phyloP scores from a whole-genome alignment of 2,888 invertebrate species.

The Lacanobia oleracea region DNA sequence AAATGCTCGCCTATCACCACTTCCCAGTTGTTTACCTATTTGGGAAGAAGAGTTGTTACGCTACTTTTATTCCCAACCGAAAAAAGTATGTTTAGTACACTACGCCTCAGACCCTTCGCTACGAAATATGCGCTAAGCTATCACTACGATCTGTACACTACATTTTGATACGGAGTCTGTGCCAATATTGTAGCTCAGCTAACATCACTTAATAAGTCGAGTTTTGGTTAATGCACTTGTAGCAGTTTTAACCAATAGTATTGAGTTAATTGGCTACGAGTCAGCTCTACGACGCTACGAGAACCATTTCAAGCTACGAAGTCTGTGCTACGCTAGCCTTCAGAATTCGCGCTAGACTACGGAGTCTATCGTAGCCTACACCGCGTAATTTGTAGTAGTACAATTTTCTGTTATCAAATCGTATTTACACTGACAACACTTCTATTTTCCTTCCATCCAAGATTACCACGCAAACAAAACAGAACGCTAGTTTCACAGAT shows the following conservation, averaged over 20 bases:
- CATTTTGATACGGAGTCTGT: neutral
- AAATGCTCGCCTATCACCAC: too few relatives aligned
- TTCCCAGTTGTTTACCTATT: too few relatives aligned
- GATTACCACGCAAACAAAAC: slow-evolving; percentile 51
- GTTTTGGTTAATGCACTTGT: too few relatives aligned
- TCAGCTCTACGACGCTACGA: too few relatives aligned
- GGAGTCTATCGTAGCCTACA: neutral
- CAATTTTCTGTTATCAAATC: slow-evolving; percentile 5
- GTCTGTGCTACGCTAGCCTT: neutral
- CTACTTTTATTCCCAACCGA: too few relatives aligned
- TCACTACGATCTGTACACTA: neutral
- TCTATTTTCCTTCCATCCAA: slow-evolving; percentile 40
- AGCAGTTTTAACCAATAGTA: too few relatives aligned
- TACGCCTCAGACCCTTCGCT: neutral
- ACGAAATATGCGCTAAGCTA: neutral
- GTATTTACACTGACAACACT: slow-evolving; percentile 10
- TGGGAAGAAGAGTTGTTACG: too few relatives aligned
- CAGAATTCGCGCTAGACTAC: neutral
- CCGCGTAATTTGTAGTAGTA: neutral
- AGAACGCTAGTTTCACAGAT: slow-evolving; percentile 28
- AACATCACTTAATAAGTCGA: too few relatives aligned
- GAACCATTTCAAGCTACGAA: too few relatives aligned
- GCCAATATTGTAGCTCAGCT: neutral
- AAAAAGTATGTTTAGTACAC: neutral
- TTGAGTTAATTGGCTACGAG: too few relatives aligned